Evolutionary conservation across 2,888 invertebrate genomes (phyloP), one percentile per base, ranked within the genome.

Genomic region (Ectropis crepuscularia): DNA sequence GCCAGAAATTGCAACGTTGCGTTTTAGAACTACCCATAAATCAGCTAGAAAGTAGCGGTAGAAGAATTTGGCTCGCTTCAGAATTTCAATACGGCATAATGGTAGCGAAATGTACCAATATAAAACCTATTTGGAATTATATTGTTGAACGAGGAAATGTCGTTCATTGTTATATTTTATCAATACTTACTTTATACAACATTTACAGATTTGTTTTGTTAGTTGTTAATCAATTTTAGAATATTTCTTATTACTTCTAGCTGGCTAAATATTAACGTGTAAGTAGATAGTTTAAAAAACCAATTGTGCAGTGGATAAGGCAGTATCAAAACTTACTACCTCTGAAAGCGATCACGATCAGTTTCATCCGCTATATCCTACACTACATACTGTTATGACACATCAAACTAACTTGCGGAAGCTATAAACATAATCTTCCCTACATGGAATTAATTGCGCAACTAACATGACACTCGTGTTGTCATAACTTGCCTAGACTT

Each of bases 1-100:
- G 73, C 73, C 74, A 74, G 74, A 76, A 78, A 80, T 80, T 76
- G 75, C 75, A 71, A 69, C 71, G 68, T 68, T 69, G 58, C 67
- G 63, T 65, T 66, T 67, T 65, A 65, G 72, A 74, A 64, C 71
- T 57, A 51, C 49, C 63, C 53, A 68, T 77, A 74, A 75, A 75
- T 79, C 71, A 64, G 57, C 53, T 46, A 62, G 69, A 63, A 73
- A 71, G 68, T 63, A 65, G 68, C 59, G 53, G 67, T 65, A 65
- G 73, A 70, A 69, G 71, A 76, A 74, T 75, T 74, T 73, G 70
- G 70, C 72, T 65, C 61, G 71, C 68, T 59, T 72, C 72, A 75
- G 68, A 72, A 76, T 74, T 70, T 70, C 68, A 67, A 64, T 70
- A 68, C 66, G 62, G 39, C 57, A 55, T 64, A 67, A 64, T 68